Base-by-base conservation (phyloP, 1,140 invertebrate species). In the Neodiprion lecontei region DNA sequence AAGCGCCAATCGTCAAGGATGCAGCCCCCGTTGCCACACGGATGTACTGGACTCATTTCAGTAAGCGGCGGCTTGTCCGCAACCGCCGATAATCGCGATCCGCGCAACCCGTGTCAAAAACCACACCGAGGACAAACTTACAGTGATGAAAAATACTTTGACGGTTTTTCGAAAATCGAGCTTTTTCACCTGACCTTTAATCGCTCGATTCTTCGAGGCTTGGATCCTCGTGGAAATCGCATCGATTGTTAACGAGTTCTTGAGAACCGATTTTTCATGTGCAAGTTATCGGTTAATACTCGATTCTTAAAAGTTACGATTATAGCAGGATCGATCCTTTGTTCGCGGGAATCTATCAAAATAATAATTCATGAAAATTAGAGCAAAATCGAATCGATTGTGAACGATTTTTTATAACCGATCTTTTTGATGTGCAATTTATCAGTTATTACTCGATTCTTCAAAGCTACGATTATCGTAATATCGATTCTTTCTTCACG, bases 401-500 rank as follows among this genome's bases (percentile, higher is more conserved):
- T 14, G 1, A 14, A 65, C 61, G 61, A 14, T 14, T 65, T 3
- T 14, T 65, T 65, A 65, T 1, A 65, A 14, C 61, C 61, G 17
- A 65, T 65, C 7, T 14, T 65, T 14, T 21, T 65, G 1, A 0
- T 1, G 61, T 65, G 17, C 12, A 65, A 65, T 1, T 21, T 3
- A 65, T 65, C 61, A 7, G 12, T 65, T 21, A 17, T 8, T 69
- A 12, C 68, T 69, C 23, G 23, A 69, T 4, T 69, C 12, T 69
- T 14, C 12, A 14, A 17, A 28, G 12, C 9, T n/a, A 28, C 23
- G 14, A 14, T 65, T 7, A 65, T 65, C 61, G 17, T 14, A 4
- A 65, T 7, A 7, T 65, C 17, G 61, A 65, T 65, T 73, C 74
- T 47, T 17, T 11, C 72, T 53, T 40, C 77, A 86, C 83, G 85